Evolutionary conservation across 2,113 vertebrate species (phyloP), one percentile per base, ranked within the genome.

Genomic region (Nyctereutes procyonoides): DNA sequence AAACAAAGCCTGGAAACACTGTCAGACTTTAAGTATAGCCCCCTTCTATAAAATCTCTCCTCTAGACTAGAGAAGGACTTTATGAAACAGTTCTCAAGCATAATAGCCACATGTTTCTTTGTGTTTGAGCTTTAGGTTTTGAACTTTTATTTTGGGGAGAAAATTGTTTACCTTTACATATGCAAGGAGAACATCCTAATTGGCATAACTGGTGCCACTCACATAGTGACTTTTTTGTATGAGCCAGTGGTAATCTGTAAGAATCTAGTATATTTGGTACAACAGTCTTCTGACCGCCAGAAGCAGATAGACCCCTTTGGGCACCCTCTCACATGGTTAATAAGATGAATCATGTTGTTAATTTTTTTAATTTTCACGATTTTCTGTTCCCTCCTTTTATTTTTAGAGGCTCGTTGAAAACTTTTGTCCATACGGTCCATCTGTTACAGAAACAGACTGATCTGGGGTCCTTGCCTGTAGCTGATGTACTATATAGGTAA

Each of bases 381-480:
- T 98, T 98, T 98, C 98, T 94, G 10, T 89, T 95, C n/a, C 48
- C 43, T 82, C 58, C 43, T 97, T 94, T 96, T 53, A 22, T 97
- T 92, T 97, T 96, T 98, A 99, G 99, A 99, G 99, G 99, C 88
- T 99, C 99, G 76, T 98, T 99, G 98, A 99, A 99, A 99, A 99
- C 99, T 88, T 99, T 99, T 98, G 99, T 99, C 97, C 99, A 99
- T 98, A 99, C 99, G 84, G 99, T 99, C 91, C 99, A 99, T 98
- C 99, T 99, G 73, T 99, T 99, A 95, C 99, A 99, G 99, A 99
- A 99, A 98, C 99, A 99, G 98, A 99, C 99, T 1, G 99, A 99
- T 96, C 98, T 99, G 88, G 99, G 99, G 91, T 99, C 99, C 91
- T 99, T 99, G 93, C 99, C 99, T 74, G 99, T 99, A 77, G 99